A percentile compares a stretch with the other conserved stretches of the same genome.
These are phyloP conservation scores for Dendrolimus houi DNA, from an alignment of 2,888 invertebrate genomes.

Conservation along the genomic window DNA sequence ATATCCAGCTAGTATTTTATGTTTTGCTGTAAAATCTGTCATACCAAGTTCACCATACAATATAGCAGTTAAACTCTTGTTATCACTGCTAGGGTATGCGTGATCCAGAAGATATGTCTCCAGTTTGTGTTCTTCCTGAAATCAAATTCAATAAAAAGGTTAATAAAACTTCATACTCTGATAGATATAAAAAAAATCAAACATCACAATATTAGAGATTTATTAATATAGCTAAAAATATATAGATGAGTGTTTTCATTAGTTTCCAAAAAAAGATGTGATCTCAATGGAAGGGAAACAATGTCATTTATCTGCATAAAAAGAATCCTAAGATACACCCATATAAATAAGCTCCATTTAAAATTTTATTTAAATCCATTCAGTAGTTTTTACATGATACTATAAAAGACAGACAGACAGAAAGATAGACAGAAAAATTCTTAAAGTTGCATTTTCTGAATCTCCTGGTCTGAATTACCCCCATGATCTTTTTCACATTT, in stretches of 20 bases:
- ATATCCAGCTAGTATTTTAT: conserved; percentile 81
- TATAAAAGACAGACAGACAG: no score
- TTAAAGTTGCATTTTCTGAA: no score
- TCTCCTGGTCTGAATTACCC: no score
- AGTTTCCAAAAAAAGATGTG: no score
- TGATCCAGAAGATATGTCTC: conserved; percentile 89
- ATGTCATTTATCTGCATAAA: no score
- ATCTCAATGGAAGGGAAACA: no score
- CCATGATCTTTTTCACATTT: no score
- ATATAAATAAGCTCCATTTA: no score
- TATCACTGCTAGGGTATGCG: conserved; percentile 85
- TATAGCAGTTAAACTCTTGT: conserved; percentile 82
- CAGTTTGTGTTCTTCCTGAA: conserved; percentile 53
- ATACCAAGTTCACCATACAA: conserved; percentile 95
- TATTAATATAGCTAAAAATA: background rate
- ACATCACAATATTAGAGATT: background rate
- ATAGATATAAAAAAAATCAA: background rate
- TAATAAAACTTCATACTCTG: background rate
- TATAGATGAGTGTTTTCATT: conserved; percentile 2
- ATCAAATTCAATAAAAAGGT: conserved; percentile 8
- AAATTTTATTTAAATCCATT: no score
- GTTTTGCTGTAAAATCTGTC: conserved; percentile 82
- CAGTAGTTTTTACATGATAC: no score
- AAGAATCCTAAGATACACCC: no score
- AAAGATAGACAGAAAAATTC: no score